A percentile compares a stretch with the other conserved stretches of the same genome.
Evolutionary conservation across 2,113 vertebrate species (phyloP).

Genomic region (Tenrec ecaudatus): DNA sequence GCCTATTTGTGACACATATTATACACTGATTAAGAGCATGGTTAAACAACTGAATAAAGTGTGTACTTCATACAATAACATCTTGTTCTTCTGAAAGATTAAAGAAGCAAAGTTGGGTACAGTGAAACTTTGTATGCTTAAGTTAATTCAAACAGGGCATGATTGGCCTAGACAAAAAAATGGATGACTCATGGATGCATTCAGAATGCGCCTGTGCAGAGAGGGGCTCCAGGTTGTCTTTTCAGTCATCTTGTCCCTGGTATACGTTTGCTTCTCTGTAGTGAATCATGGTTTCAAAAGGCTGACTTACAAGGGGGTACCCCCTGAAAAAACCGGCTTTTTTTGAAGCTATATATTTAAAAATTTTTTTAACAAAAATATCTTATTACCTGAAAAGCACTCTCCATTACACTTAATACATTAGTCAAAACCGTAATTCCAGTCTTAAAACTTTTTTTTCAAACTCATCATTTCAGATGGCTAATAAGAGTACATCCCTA

Average conservation of each 20-base stretch:
- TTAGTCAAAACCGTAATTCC: no score
- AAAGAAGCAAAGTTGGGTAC: constrained; percentile 38
- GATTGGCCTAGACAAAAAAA: constrained; percentile 29
- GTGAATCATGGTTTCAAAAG: neutral
- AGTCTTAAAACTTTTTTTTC: no score
- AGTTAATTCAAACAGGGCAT: constrained; percentile 12
- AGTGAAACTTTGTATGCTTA: constrained; percentile 13
- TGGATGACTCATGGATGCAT: neutral
- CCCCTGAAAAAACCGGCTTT: no score
- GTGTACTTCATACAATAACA: constrained; percentile 21
- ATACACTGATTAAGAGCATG: constrained; percentile 67
- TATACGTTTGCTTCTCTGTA: constrained; percentile 15
- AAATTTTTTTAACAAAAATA: no score
- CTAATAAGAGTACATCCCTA: no score
- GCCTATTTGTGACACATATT: constrained; percentile 65
- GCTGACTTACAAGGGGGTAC: neutral
- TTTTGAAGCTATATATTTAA: neutral
- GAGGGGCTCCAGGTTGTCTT: neutral
- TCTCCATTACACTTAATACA: no score
- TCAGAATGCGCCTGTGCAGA: neutral
- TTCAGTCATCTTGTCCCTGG: neutral
- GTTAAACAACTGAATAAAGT: constrained; percentile 68
- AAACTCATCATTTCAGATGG: no score
- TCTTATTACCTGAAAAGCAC: no score
- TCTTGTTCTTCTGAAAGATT: constrained; percentile 14